Evolutionary conservation across 64 coral and sea anemone genomes (phyloP), one percentile per base, ranked within the genome.

Genomic region (Stichodactyla mertensii): DNA sequence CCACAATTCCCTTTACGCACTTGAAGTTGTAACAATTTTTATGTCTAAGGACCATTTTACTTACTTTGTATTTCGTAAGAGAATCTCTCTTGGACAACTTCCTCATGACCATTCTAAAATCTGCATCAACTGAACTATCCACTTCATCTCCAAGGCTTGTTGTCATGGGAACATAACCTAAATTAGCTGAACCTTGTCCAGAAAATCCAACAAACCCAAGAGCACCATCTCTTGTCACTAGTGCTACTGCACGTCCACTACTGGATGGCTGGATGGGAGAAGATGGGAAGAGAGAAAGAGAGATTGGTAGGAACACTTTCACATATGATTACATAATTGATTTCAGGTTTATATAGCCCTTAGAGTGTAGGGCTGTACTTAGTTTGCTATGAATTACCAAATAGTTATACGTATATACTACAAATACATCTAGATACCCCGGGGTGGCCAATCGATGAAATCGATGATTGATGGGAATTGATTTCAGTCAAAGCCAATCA

Each of bases 71-170:
- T 78, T 95, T 99, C 36, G 97, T 99, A 78, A 99, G 92, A 58
- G 97, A 69, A 87, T 99, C 97, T 83, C 93, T 87, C 79, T 99
- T 99, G 55, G 86, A 92, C 6, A 99, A 53, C 84, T 95, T 99
- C 66, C 93, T 95, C 97, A 99, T 94, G 18, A 99, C 93, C 88
- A 99, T 89, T 55, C 91, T 89, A 54, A 99, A 99, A 45, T 92
- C 90, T 51, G 88, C 66, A 53, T 99, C 90, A 64, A 99, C 93
- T 20, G 90, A 64, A 51, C 77, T 89, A 26, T 95, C 97, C 66
- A 88, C 84, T 86, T 95, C 87, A 19, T 94, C 93, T 20, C 14
- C 26, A 12, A 55, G 57, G 16, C 90, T 89, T 64, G 88, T 31
- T 78, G 88, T 70, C 59, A 95, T 83, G 36, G 93, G 97, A 80